phyloP scores from a whole-genome alignment of 2,113 vertebrate species.

The Paramormyrops kingsleyae region DNA sequence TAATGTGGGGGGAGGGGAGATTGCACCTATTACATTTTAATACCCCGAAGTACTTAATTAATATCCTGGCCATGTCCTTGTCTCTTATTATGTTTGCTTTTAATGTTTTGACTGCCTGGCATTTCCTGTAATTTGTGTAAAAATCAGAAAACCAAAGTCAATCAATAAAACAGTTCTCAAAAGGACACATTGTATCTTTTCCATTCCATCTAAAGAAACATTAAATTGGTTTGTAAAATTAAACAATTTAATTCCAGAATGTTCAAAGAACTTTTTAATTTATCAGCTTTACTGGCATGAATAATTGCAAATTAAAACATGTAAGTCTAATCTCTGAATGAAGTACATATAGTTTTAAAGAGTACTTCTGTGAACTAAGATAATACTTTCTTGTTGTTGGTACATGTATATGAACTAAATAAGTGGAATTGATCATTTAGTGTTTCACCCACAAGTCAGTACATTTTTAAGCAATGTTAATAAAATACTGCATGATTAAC shows the following conservation, averaged over 20 bases:
- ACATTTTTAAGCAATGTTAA: not conserved
- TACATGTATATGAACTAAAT: not conserved
- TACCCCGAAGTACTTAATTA: not conserved
- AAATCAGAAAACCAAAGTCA: not conserved
- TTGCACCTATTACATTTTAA: not conserved
- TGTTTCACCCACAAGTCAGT: not conserved
- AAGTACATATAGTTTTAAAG: not conserved
- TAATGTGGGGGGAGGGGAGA: not conserved
- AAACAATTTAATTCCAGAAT: not conserved
- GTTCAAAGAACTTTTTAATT: not conserved
- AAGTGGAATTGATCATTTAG: not conserved
- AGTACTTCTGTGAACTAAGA: not conserved
- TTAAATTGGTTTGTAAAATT: not conserved
- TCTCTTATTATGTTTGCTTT: not conserved
- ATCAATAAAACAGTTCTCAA: not conserved
- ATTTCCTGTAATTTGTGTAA: not conserved
- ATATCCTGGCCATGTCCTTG: not conserved
- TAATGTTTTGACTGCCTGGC: not conserved
- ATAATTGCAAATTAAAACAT: conserved; percentile 1
- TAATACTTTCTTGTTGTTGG: not conserved
- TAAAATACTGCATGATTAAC: not conserved
- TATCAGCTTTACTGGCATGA: not conserved
- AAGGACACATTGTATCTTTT: not conserved
- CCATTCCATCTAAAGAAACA: not conserved
- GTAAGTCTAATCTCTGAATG: not conserved